Base-by-base conservation (phyloP, 2,888 invertebrate genomes). In the Oxyteleia sp. region DNA sequence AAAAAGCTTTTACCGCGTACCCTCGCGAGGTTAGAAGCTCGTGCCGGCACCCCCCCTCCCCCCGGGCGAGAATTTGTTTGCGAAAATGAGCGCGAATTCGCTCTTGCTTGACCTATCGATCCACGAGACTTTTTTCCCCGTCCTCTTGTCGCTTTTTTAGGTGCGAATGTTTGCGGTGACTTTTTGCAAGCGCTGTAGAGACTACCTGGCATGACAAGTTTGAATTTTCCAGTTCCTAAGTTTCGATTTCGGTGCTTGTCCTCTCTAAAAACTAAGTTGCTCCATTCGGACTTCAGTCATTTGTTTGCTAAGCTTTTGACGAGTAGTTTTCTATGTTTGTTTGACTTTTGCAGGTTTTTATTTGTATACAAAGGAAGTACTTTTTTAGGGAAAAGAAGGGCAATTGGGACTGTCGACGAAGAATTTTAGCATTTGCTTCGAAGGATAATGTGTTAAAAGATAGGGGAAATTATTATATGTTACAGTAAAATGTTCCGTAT, bases 31-130 rank as follows among this genome's bases (percentile, higher is more conserved):
- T 71, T 71, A 51, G 59, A 45, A 53, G 10, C 10, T 53, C 18
- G 45, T 16, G 15, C 29, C 53, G 43, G 41, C 41, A 53, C 8
- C 43, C 51, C 43, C 38, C 23, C 43, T 43, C 23, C 11, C 41
- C 7, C 18, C 57, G 8, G 16, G 10, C 4, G 32, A 8, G 8
- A 41, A 68, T 45, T 53, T 59, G 43, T 71, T 71, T 59, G 32
- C 26, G 32, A 69, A 57, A 23, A 15, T 11, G 15, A 47, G 5
- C n/a, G 13, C 69, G 43, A 51, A 72, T 63, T 61, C 32, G 41
- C 53, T 53, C 13, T 61, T 32, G 63, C 32, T 51, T 63, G 63
- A 63, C 63, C 63, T 63, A 74, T 74, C 63, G 74, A 74, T 63
- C 74, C 55, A 13, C 61, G 29, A 41, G 20, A 29, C 41, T 55